A percentile compares a stretch with the other conserved stretches of the same genome.
Evolutionary conservation across 2,113 vertebrate species (phyloP).

Genomic region (Panurus biarmicus): DNA sequence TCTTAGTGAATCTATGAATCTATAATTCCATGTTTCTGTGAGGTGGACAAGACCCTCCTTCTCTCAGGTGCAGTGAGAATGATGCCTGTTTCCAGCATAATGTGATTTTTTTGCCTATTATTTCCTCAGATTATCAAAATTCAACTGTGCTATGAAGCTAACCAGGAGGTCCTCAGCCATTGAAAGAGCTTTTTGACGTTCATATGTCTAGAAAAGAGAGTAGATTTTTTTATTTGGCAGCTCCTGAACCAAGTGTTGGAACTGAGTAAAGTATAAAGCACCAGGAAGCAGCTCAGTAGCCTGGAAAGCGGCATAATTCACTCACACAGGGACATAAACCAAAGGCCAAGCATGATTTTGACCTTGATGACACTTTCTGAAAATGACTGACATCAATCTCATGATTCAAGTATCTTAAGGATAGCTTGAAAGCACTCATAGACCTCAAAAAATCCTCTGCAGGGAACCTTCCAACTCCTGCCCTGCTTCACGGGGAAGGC

Average conservation of each 20-base stretch:
- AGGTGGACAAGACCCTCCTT: background rate
- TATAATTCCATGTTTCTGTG: background rate
- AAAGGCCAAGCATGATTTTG: background rate
- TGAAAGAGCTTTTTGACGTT: background rate
- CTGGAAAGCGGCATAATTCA: background rate
- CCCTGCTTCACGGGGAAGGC: background rate
- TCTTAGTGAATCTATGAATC: background rate
- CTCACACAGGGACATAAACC: background rate
- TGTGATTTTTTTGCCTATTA: rapidly evolving
- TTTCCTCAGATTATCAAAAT: background rate
- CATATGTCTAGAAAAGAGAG: background rate
- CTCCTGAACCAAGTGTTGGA: background rate
- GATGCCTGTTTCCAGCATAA: background rate
- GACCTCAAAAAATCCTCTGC: background rate
- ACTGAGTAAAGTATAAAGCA: background rate
- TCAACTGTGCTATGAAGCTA: background rate
- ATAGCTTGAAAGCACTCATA: background rate
- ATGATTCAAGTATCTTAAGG: background rate
- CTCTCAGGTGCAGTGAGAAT: background rate
- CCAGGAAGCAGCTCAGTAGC: background rate
- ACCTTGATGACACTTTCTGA: background rate
- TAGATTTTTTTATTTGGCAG: background rate
- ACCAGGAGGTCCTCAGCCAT: background rate
- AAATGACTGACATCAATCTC: background rate
- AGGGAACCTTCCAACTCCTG: background rate